Conservation (phyloP, 2,113 vertebrate species). For the Periophthalmus modestus region DNA sequence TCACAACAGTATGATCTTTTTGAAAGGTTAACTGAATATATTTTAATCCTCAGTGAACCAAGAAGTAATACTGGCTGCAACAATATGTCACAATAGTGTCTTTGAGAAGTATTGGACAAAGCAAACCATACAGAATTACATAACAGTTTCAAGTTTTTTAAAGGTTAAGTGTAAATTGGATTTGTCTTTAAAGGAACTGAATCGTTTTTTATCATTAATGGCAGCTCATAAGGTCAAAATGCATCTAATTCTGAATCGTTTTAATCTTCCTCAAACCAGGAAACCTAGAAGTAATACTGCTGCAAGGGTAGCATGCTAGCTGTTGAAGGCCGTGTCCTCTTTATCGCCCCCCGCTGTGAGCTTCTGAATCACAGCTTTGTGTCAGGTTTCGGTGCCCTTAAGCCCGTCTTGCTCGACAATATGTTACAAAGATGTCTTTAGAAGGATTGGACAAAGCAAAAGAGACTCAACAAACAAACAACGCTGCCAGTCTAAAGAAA, state of each 20-base stretch:
- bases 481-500: no score
- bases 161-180: not conserved
- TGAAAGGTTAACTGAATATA: not conserved
- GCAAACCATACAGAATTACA: not conserved
- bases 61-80: no score
- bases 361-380: conserved; percentile 5
- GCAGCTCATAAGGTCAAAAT: no score
- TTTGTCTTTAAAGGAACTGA: no score
- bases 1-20: not conserved
- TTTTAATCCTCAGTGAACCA: no score
- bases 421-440: not conserved
- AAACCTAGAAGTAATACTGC: no score
- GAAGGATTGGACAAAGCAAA: not conserved
- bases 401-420: not conserved
- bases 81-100: not conserved
- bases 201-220: no score
- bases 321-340: not conserved
- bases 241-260: no score
- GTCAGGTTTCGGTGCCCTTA: not conserved
- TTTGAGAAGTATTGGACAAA: not conserved
- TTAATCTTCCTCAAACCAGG: no score
- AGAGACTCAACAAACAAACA: no score
- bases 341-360: conserved; percentile 6
- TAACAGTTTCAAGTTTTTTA: not conserved
- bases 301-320: not conserved